Conservation (phyloP, 2,888 invertebrate genomes). For the Chloromyia formosa region DNA sequence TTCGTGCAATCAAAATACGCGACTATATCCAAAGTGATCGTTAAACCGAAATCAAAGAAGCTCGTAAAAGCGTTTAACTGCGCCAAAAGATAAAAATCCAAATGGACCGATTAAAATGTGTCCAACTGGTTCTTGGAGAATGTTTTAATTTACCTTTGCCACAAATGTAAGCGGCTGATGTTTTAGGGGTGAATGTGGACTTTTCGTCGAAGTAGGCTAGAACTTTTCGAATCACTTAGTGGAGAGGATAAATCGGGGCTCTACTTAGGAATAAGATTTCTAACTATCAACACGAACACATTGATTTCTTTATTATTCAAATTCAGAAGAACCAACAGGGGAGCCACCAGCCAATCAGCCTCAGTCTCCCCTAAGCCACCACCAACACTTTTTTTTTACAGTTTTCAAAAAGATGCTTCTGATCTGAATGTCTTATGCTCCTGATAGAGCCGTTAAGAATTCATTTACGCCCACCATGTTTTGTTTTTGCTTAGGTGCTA, state of each 20-base stretch:
- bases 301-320: no score
- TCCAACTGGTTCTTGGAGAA: conserved; percentile 48
- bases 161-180: background rate
- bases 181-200: no score
- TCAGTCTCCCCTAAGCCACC: background rate
- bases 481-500: conserved; percentile 34
- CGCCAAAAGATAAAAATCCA: conserved; percentile 48
- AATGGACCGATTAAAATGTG: conserved; percentile 48
- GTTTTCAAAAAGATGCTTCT: conserved; percentile 31
- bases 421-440: conserved; percentile 31
- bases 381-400: background rate
- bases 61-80: conserved; percentile 49
- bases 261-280: no score
- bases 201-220: no score
- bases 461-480: conserved; percentile 47
- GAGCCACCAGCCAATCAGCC: no score
- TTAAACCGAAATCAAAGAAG: conserved; percentile 47
- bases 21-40: conserved; percentile 44
- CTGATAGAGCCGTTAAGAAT: conserved; percentile 47
- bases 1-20: conserved; percentile 22
- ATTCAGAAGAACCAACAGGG: no score
- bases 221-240: no score
- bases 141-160: conserved; percentile 46
- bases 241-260: no score
- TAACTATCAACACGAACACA: no score